phyloP scores from a whole-genome alignment of 2,113 vertebrate species.

The Catharus bicknelli region DNA sequence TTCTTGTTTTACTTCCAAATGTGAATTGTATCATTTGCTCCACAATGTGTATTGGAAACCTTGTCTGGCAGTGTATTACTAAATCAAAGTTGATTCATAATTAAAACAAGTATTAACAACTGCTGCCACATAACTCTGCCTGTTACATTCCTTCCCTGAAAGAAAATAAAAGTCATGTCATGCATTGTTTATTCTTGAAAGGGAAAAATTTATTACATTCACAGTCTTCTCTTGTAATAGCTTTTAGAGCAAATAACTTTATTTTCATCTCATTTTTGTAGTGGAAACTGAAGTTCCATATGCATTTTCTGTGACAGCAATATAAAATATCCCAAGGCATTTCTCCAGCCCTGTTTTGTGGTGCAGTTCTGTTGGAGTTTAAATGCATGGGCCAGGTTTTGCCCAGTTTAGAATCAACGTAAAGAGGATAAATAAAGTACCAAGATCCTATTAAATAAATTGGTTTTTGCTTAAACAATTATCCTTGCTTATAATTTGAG shows the following conservation, averaged over 20 bases:
- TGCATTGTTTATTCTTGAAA: conserved; percentile 22
- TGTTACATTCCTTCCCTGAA: not conserved
- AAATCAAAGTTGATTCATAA: conserved; percentile 15
- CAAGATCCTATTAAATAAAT: not conserved
- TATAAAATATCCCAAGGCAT: not conserved
- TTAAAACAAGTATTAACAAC: conserved; percentile 29
- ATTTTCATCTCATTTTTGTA: not conserved
- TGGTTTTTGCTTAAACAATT: not conserved
- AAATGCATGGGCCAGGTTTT: not conserved
- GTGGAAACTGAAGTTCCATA: not conserved
- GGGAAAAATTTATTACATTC: not conserved
- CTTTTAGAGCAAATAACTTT: not conserved
- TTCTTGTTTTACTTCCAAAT: not conserved
- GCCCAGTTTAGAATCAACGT: not conserved
- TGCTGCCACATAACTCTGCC: not conserved
- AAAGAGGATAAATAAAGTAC: not conserved
- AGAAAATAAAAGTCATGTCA: conserved; percentile 15
- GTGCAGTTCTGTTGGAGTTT: not conserved
- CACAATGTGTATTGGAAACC: not conserved
- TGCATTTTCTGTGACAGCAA: not conserved
- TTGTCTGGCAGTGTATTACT: not conserved
- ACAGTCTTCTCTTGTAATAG: not conserved
- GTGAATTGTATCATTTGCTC: not conserved
- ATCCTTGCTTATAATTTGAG: not conserved
- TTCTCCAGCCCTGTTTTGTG: not conserved